Conservation (phyloP, 2,797 vertebrate species). For the Microtus obscurus region DNA sequence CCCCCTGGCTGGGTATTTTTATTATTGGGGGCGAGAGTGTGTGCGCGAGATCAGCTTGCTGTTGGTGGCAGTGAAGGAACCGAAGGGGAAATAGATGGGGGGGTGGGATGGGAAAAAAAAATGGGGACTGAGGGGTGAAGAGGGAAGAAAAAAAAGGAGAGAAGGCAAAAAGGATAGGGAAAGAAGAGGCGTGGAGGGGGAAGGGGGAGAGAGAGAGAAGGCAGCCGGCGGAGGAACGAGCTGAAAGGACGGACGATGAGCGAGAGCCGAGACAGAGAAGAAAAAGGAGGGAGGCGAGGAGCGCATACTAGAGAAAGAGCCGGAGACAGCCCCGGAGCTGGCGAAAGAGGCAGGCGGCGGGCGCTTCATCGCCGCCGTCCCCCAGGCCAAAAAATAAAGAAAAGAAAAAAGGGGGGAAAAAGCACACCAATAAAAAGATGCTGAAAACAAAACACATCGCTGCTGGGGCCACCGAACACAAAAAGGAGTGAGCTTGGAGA, state of each 20-base stretch:
- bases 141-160: slow-evolving; percentile 24
- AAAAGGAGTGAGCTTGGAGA: slow-evolving; percentile 70
- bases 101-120: slow-evolving; percentile 81
- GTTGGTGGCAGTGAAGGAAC: slow-evolving; percentile 36
- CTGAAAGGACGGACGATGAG: slow-evolving; percentile 53
- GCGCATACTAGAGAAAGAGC: slow-evolving; percentile 75
- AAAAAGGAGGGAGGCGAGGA: slow-evolving; percentile 70
- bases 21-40: slow-evolving; percentile 62
- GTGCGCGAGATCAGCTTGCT: slow-evolving; percentile 42
- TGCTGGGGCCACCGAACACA: slow-evolving; percentile 66
- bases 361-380: background rate
- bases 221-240: slow-evolving; percentile 78
- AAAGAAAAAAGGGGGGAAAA: background rate
- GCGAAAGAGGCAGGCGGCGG: slow-evolving; percentile 24
- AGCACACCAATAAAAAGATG: slow-evolving; percentile 64
- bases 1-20: slow-evolving; percentile 81
- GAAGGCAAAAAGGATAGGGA: slow-evolving; percentile 80
- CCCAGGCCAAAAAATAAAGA: slow-evolving; percentile 35
- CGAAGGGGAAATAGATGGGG: slow-evolving; percentile 52
- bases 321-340: slow-evolving; percentile 37
- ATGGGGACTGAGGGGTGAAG: slow-evolving; percentile 54
- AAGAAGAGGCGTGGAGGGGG: slow-evolving; percentile 77
- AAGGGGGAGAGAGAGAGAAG: slow-evolving; percentile 72
- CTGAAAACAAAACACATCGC: slow-evolving; percentile 72
- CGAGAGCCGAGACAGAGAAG: slow-evolving; percentile 41